Evolutionary conservation across 2,888 invertebrate species (phyloP).

Genomic region (Acanthosepion lycidas): DNA sequence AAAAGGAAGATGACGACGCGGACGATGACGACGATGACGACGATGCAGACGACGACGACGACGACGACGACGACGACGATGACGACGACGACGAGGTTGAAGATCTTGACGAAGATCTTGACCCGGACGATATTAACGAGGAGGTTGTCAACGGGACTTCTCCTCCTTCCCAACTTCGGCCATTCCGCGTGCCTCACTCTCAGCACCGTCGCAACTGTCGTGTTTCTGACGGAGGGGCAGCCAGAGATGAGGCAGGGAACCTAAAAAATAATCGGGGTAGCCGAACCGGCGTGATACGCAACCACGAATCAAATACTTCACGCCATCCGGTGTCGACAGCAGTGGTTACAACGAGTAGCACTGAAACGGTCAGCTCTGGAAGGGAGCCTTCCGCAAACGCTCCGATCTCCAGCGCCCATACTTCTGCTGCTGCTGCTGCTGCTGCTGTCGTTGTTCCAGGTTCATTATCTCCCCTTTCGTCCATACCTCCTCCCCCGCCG

Average conservation of each 20-base stretch:
- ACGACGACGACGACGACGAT: neutral
- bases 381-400: neutral
- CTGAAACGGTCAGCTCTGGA: neutral
- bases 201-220: neutral
- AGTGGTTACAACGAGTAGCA: neutral
- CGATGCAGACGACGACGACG: neutral
- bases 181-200: neutral
- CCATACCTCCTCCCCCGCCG: neutral
- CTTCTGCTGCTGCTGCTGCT: neutral
- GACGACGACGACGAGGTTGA: neutral
- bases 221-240: neutral
- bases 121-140: neutral
- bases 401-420: neutral
- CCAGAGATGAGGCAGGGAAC: too few relatives aligned
- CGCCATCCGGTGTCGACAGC: neutral
- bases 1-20: constrained; percentile 36
- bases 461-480: neutral
- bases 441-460: neutral
- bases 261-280: neutral
- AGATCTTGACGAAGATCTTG: neutral
- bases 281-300: neutral
- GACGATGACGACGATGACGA: constrained; percentile 42
- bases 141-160: neutral
- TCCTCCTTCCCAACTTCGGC: neutral
- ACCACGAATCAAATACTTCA: neutral